Evolutionary conservation across 2,888 invertebrate species (phyloP).

Genomic region (Hydrotaea diabolus): DNA sequence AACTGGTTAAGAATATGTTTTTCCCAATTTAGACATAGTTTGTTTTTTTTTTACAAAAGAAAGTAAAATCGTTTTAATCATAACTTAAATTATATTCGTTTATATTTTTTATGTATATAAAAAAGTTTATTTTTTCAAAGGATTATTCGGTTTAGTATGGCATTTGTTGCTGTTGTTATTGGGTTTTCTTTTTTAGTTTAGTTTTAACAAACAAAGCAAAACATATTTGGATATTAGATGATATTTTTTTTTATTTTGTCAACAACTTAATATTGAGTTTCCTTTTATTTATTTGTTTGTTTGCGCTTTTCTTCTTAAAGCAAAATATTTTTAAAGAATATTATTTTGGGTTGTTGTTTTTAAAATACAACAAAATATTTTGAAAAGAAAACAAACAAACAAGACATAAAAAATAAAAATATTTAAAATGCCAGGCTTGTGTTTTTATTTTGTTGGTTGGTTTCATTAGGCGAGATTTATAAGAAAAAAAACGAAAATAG

Average conservation of each 20-base stretch:
- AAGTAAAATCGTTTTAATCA: neutral
- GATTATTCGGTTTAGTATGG: constrained; percentile 58
- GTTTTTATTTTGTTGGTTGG: constrained; percentile 31
- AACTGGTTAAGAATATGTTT: too few species aligned
- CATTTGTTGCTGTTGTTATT: constrained; percentile 56
- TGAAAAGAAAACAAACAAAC: neutral
- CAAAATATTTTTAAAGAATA: constrained; percentile 48
- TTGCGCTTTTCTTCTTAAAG: constrained; percentile 38
- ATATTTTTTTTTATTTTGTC: constrained; percentile 62
- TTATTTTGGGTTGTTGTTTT: constrained; percentile 10
- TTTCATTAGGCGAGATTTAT: too few species aligned
- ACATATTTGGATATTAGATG: constrained; percentile 70
- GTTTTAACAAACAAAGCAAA: constrained; percentile 71
- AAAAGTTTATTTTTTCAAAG: constrained; percentile 24
- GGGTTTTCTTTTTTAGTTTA: constrained; percentile 54
- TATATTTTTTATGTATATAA: constrained; percentile 31
- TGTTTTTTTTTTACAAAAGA: neutral
- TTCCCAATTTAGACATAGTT: too few species aligned
- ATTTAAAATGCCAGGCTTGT: constrained; percentile 52
- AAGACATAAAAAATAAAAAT: constrained; percentile 40
- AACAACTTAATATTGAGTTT: constrained; percentile 67
- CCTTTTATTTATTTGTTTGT: too few species aligned
- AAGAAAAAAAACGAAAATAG: too few species aligned
- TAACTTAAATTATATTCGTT: constrained; percentile 43
- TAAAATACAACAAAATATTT: constrained; percentile 10